Conservation (phyloP, 2,797 vertebrate species). For the Benthosema pterotum region DNA sequence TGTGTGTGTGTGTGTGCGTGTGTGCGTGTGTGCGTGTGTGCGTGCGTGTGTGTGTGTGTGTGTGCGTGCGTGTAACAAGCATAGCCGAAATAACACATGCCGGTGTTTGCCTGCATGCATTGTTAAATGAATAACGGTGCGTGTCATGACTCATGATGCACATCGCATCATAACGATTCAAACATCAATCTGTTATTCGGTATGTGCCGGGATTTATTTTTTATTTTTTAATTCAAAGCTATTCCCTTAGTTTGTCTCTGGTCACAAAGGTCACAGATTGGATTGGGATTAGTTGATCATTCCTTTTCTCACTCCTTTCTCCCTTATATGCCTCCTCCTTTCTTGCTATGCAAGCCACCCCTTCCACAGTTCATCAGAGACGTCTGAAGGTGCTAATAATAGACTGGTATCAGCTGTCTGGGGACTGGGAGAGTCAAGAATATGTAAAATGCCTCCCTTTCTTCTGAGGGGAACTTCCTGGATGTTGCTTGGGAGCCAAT, state of each 20-base stretch:
- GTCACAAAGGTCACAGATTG: conserved; percentile 51
- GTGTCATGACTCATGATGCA: background rate
- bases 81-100: conserved; percentile 1
- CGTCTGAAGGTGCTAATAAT: conserved; percentile 71
- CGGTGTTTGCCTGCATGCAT: background rate
- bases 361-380: conserved; percentile 50
- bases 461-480: conserved; percentile 73
- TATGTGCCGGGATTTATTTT: conserved; percentile 46
- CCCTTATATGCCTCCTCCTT: conserved; percentile 15
- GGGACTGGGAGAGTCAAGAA: conserved; percentile 55
- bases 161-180: conserved; percentile 12
- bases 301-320: conserved; percentile 7
- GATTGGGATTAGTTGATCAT: conserved; percentile 42
- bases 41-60: no score
- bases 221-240: conserved; percentile 50
- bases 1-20: no score
- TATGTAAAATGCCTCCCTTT: conserved; percentile 70
- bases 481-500: conserved; percentile 71
- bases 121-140: conserved; percentile 15
- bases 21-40: background rate
- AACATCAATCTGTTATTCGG: conserved; percentile 38
- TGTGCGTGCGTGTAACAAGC: background rate
- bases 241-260: conserved; percentile 13
- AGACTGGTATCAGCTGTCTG: conserved; percentile 57
- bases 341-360: background rate